Percentiles rank a stretch among this genome's conserved stretches.
These are phyloP conservation scores for Coelinius sp. DNA, from an alignment of 2,888 invertebrate genomes.

Conservation along the genomic window DNA sequence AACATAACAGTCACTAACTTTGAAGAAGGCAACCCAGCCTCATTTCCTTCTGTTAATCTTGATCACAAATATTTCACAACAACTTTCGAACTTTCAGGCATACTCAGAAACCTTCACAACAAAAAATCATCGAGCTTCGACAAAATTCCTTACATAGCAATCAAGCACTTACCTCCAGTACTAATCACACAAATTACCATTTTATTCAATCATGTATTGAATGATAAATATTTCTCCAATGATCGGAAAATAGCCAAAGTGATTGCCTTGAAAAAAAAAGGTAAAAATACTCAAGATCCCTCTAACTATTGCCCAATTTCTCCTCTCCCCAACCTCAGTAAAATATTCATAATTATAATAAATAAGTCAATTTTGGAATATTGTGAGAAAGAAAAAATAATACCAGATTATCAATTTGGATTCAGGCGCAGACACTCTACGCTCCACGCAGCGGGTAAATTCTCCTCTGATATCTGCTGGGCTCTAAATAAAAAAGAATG, in stretches of 20 bases:
- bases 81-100: neutral
- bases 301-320: conserved; percentile 47
- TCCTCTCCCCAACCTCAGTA: conserved; percentile 43
- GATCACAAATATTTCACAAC: neutral
- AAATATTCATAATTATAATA: conserved; percentile 42
- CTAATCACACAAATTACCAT: conserved; percentile 28
- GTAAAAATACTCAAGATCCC: conserved; percentile 30
- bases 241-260: conserved; percentile 42
- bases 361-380: neutral
- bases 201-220: conserved; percentile 37
- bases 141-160: neutral
- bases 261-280: conserved; percentile 39
- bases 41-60: neutral
- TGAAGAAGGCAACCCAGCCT: neutral
- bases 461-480: neutral
- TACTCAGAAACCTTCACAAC: conserved; percentile 26
- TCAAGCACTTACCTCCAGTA: neutral
- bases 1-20: neutral
- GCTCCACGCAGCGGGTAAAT: too few relatives aligned
- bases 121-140: conserved; percentile 37
- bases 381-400: neutral
- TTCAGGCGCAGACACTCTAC: neutral
- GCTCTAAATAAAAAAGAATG: neutral
- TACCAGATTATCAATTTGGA: neutral
- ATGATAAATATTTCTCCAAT: conserved; percentile 30